Conservation (phyloP, 2,797 vertebrate species). For the Cheirogaleus major region DNA sequence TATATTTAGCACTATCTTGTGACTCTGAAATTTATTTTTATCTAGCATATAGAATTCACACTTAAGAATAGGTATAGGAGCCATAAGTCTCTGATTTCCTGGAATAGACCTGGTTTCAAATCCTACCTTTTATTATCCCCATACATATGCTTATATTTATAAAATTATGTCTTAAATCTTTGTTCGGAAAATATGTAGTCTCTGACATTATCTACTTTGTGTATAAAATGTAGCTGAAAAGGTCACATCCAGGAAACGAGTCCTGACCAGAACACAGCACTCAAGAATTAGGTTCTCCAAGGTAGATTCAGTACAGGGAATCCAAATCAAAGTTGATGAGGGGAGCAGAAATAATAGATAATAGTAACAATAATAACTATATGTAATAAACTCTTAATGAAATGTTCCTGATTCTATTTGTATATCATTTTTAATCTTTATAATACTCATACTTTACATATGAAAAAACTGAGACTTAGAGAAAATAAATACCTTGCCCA, state of each 20-base stretch:
- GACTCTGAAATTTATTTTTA: constrained; percentile 53
- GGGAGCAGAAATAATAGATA: not conserved
- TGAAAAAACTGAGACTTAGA: constrained; percentile 35
- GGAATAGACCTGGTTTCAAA: constrained; percentile 50
- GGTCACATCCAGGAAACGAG: not conserved
- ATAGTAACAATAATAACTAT: constrained; percentile 12
- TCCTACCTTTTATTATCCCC: constrained; percentile 36
- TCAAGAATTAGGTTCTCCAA: constrained; percentile 25
- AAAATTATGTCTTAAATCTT: constrained; percentile 44
- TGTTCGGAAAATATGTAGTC: constrained; percentile 35
- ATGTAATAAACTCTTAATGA: not conserved
- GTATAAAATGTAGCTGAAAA: not conserved
- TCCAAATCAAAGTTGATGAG: not conserved
- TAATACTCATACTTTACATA: not conserved
- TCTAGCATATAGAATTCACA: constrained; percentile 35
- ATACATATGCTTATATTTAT: constrained; percentile 22
- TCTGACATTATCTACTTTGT: constrained; percentile 15
- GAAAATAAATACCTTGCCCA: constrained; percentile 35
- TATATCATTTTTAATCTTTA: not conserved
- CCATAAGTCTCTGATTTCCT: constrained; percentile 41
- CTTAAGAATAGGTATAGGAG: constrained; percentile 4
- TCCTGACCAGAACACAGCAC: not conserved
- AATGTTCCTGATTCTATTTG: not conserved
- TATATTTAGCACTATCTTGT: constrained; percentile 14
- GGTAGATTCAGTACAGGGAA: not conserved